Evolutionary conservation across 2,888 invertebrate genomes (phyloP).

Genomic region (Trichogramma evanescens): DNA sequence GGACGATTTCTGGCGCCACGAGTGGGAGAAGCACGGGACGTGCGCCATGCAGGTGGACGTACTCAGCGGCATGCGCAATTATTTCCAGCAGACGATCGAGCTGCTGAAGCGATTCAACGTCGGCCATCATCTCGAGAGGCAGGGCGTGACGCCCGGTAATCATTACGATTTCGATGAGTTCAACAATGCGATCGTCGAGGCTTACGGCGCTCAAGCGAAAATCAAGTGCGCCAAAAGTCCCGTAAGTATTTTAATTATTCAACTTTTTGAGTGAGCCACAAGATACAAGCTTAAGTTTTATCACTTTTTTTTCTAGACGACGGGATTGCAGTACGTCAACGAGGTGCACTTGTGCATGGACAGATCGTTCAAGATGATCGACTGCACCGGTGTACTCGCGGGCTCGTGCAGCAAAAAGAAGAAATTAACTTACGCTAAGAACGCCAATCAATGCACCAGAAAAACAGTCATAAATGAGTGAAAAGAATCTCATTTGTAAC

Average conservation of each 20-base stretch:
- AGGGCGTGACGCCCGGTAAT: background rate
- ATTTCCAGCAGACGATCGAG: background rate
- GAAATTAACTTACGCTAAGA: no score
- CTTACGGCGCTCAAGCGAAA: background rate
- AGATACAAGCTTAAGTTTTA: no score
- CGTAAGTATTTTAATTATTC: background rate
- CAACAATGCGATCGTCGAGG: background rate
- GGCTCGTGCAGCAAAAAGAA: no score
- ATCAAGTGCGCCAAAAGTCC: background rate
- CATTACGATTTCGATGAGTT: background rate
- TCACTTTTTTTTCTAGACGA: no score
- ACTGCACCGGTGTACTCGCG: background rate
- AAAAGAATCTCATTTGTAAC: no score
- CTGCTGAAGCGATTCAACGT: conserved; percentile 5
- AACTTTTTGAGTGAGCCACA: background rate
- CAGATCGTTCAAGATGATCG: background rate
- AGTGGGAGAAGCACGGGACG: conserved; percentile 12
- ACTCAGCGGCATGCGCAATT: background rate
- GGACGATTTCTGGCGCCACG: conserved; percentile 10
- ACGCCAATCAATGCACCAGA: no score
- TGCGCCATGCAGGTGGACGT: background rate
- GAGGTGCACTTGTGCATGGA: conserved; percentile 6
- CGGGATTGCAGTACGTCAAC: background rate
- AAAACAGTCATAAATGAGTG: no score
- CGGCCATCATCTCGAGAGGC: background rate